phyloP scores from a whole-genome alignment of 2,113 vertebrate genomes.

The Athene cunicularia region DNA sequence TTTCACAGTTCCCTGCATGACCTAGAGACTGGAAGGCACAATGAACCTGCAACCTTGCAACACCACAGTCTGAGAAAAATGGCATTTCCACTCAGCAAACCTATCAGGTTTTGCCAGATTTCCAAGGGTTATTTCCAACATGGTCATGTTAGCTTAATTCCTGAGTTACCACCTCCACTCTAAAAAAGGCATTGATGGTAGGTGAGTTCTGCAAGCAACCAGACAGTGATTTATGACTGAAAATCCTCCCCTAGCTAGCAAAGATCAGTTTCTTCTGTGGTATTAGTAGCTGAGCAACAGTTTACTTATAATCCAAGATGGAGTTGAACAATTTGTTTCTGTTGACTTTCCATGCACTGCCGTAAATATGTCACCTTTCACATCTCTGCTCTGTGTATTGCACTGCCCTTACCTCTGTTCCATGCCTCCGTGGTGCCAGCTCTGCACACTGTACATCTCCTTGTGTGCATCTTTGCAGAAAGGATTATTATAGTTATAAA shows the following conservation, averaged over 20 bases:
- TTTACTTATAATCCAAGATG: neutral
- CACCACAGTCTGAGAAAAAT: neutral
- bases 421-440: accelerated
- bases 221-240: neutral
- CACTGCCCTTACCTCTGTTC: neutral
- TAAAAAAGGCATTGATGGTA: neutral
- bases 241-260: neutral
- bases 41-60: neutral
- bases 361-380: neutral
- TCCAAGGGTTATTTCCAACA: neutral
- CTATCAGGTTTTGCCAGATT: neutral
- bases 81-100: neutral
- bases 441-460: neutral
- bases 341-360: neutral
- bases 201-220: neutral
- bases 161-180: neutral
- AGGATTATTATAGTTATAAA: neutral
- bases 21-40: neutral
- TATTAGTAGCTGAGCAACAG: neutral
- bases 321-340: neutral
- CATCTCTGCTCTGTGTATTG: neutral
- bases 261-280: neutral
- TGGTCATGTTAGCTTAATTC: neutral
- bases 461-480: neutral
- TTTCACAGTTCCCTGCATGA: neutral